A percentile compares a stretch with the other conserved stretches of the same genome.
Conservation (phyloP, 2,113 vertebrate species). For the Grammomys dolichurus region DNA sequence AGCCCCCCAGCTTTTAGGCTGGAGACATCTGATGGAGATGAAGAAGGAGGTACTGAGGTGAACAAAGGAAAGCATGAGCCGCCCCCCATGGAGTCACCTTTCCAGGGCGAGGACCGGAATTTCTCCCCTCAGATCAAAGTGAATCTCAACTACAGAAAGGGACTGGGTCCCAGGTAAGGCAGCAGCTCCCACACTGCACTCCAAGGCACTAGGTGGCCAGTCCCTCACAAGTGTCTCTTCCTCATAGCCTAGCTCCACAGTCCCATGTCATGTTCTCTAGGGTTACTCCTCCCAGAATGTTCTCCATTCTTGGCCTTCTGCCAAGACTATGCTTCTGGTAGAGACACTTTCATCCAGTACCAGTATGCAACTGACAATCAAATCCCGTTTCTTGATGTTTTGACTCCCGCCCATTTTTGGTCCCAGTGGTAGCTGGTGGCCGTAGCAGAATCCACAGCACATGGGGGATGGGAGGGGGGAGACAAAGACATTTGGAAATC, state of each 20-base stretch:
- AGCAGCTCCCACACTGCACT: not conserved
- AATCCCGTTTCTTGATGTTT: not conserved
- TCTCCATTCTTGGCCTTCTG: conserved; percentile 26
- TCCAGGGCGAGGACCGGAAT: conserved; percentile 83
- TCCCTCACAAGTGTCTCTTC: not conserved
- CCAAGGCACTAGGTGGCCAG: not conserved
- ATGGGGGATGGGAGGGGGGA: not conserved
- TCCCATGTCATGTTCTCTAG: not conserved
- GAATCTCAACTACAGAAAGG: conserved; percentile 81
- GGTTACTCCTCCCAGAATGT: not conserved
- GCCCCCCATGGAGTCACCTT: conserved; percentile 84
- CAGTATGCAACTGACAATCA: not conserved
- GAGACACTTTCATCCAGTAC: not conserved
- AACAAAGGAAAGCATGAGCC: conserved; percentile 52
- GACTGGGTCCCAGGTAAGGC: conserved; percentile 79
- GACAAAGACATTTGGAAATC: not conserved
- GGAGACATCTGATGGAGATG: conserved; percentile 81
- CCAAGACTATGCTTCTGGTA: not conserved
- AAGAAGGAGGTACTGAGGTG: conserved; percentile 66
- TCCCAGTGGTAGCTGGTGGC: not conserved
- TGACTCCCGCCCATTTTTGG: not conserved
- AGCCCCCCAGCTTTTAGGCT: conserved; percentile 70
- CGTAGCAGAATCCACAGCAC: not conserved
- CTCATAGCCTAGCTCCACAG: not conserved
- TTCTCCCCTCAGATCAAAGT: conserved; percentile 83